phyloP scores from a whole-genome alignment of 2,888 invertebrate genomes.

The Atethmia centrago region DNA sequence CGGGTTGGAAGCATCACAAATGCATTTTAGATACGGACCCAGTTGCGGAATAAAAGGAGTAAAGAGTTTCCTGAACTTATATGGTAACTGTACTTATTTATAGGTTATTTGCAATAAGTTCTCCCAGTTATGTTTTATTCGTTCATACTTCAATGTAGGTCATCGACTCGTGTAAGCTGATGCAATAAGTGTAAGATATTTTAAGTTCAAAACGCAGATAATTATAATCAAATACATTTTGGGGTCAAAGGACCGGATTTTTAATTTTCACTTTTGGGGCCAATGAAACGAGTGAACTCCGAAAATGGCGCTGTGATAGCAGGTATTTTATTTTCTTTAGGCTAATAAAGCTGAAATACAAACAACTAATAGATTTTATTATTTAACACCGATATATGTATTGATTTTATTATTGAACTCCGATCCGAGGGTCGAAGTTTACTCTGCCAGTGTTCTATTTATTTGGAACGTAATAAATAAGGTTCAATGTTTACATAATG shows the following conservation, averaged over 20 bases:
- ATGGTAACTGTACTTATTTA: too few relatives aligned
- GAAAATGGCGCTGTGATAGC: neutral
- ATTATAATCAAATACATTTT: neutral
- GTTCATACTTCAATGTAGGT: conserved; percentile 34
- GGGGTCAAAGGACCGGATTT: conserved; percentile 1
- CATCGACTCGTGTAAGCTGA: conserved; percentile 38
- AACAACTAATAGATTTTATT: too few relatives aligned
- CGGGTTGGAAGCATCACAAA: conserved; percentile 70
- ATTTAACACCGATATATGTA: too few relatives aligned
- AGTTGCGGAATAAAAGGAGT: conserved; percentile 69
- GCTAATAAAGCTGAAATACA: neutral
- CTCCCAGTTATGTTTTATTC: conserved; percentile 14
- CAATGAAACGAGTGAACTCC: neutral
- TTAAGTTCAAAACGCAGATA: conserved; percentile 10
- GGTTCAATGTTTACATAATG: conserved; percentile 41
- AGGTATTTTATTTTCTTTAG: neutral
- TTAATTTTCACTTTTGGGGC: neutral
- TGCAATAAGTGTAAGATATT: conserved; percentile 33
- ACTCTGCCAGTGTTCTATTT: conserved; percentile 39
- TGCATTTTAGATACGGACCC: conserved; percentile 76
- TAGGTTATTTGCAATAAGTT: conserved; percentile 48
- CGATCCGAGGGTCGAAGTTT: conserved; percentile 36
- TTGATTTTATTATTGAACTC: conserved; percentile 26
- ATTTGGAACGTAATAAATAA: conserved; percentile 55
- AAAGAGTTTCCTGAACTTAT: conserved; percentile 58